Percentiles rank a stretch among this genome's conserved stretches.
Conservation (phyloP, 2,888 invertebrate genomes). For the Xylocampa areola region DNA sequence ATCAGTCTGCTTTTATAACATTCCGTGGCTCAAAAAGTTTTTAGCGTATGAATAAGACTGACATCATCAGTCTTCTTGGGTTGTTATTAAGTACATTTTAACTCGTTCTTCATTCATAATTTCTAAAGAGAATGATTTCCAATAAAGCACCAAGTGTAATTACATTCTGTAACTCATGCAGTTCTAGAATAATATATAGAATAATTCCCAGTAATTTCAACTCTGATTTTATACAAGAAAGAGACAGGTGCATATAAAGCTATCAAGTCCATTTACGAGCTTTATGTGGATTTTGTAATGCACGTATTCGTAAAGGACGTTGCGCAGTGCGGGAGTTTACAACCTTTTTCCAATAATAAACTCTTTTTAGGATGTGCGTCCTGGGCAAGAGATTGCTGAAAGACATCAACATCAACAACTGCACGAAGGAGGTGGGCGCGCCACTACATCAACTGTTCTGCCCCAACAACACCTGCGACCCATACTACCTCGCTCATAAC, state of each 20-base stretch:
- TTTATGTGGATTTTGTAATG: no score
- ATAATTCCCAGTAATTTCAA: neutral
- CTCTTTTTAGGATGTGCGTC: slow-evolving; percentile 95
- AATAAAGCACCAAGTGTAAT: no score
- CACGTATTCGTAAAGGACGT: no score
- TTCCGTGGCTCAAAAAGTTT: slow-evolving; percentile 34
- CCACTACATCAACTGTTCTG: slow-evolving; percentile 94
- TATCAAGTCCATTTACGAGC: no score
- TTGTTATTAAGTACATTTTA: neutral
- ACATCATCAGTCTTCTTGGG: slow-evolving; percentile 12
- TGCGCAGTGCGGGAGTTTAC: neutral
- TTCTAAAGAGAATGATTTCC: neutral
- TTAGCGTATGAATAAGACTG: slow-evolving; percentile 23
- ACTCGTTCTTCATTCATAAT: neutral
- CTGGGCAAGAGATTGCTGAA: slow-evolving; percentile 97
- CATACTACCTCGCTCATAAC: slow-evolving; percentile 93
- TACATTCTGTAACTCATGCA: neutral
- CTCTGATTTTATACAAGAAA: neutral
- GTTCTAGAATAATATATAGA: neutral
- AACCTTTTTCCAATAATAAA: neutral
- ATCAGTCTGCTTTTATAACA: slow-evolving; percentile 45
- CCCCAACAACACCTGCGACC: slow-evolving; percentile 93
- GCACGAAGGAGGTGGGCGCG: slow-evolving; percentile 93
- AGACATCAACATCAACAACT: slow-evolving; percentile 93
- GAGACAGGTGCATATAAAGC: neutral